Evolutionary conservation across 92 coral and sea anemone species (phyloP).

Genomic region (Porites divaricata): DNA sequence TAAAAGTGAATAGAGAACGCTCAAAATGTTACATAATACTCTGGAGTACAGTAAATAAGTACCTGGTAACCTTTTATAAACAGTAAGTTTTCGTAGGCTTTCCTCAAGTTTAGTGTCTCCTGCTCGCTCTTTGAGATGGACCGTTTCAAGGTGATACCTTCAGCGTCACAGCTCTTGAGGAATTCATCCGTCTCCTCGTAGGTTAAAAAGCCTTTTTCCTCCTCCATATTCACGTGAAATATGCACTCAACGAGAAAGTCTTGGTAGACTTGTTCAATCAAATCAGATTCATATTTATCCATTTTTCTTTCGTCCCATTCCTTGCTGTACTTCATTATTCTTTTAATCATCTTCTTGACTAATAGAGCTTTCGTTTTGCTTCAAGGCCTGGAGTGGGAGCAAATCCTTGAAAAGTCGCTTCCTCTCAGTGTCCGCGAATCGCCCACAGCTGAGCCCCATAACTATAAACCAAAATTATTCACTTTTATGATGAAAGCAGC

Average conservation of each 20-base stretch:
- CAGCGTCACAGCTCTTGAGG: neutral
- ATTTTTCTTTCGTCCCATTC: slow-evolving; percentile 13
- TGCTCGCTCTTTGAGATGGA: neutral
- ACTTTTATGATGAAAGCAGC: too few relatives aligned
- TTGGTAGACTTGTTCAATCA: neutral
- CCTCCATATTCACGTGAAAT: slow-evolving; percentile 19
- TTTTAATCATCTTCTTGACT: neutral
- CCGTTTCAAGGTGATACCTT: neutral
- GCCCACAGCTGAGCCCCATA: too few relatives aligned
- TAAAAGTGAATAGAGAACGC: too few relatives aligned
- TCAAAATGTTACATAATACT: too few relatives aligned
- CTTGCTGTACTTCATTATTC: neutral
- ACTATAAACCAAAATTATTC: too few relatives aligned
- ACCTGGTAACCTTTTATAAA: too few relatives aligned
- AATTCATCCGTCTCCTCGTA: slow-evolving; percentile 3
- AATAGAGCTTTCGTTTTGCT: neutral
- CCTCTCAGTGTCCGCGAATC: neutral
- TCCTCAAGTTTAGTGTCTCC: slow-evolving; percentile 25
- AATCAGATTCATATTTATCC: neutral
- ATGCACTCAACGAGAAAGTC: slow-evolving; percentile 2
- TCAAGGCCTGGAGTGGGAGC: neutral
- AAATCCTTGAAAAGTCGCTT: neutral
- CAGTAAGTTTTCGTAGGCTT: slow-evolving; percentile 9
- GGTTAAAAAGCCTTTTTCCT: slow-evolving; percentile 8
- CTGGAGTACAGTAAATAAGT: too few relatives aligned